Evolutionary conservation across 2,797 vertebrate genomes (phyloP).

Genomic region (Characodon lateralis): DNA sequence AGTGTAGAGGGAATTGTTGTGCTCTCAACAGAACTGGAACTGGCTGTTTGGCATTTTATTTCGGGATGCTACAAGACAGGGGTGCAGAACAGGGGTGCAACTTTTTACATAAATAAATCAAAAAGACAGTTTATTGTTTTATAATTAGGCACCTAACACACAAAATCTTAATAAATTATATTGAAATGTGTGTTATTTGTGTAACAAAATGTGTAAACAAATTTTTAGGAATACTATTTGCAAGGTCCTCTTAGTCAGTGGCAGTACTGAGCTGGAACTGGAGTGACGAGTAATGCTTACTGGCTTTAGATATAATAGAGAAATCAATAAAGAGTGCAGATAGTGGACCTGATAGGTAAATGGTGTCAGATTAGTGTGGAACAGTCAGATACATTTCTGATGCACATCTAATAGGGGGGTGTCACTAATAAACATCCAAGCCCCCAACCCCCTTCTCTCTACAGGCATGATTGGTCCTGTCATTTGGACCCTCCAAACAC

Average conservation of each 20-base stretch:
- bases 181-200: too few species aligned
- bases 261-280: slow-evolving; percentile 60
- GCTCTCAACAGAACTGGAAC: background rate
- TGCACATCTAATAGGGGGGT: slow-evolving; percentile 38
- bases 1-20: background rate
- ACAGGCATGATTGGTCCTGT: slow-evolving; percentile 76
- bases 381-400: slow-evolving; percentile 9
- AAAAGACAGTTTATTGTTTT: too few species aligned
- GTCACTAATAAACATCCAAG: slow-evolving; percentile 55
- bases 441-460: slow-evolving; percentile 58
- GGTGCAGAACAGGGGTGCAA: background rate
- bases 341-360: slow-evolving; percentile 48
- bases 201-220: too few species aligned
- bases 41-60: background rate
- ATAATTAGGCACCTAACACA: too few species aligned
- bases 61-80: background rate
- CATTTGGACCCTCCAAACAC: slow-evolving; percentile 81
- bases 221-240: too few species aligned
- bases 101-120: too few species aligned
- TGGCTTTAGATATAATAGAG: slow-evolving; percentile 50
- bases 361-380: slow-evolving; percentile 13
- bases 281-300: slow-evolving; percentile 51
- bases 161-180: too few species aligned
- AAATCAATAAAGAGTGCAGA: slow-evolving; percentile 46
- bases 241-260: slow-evolving; percentile 38